Evolutionary conservation across 2,888 invertebrate species (phyloP), one percentile per base, ranked within the genome.

Genomic region (Schizotus pectinicornis): DNA sequence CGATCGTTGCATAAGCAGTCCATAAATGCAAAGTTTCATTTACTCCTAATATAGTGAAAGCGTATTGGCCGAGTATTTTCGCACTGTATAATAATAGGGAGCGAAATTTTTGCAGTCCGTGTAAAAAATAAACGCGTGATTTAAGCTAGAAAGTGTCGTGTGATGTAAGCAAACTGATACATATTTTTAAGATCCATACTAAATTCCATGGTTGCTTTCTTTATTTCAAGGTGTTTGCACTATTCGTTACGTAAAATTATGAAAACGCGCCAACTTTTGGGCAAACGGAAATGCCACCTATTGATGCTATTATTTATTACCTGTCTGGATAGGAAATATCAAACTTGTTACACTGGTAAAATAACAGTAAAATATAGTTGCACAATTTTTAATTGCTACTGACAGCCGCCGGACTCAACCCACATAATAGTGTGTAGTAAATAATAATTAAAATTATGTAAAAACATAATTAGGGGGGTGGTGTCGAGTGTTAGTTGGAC

Each of bases 81-180:
- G 30, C 30, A 14, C 30, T 30, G 38, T 51, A 39, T 34, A 34
- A 45, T 41, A 54, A 54, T 47, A 47, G 41, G 36, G 43, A 45
- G 45, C 43, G 52, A 32, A 12, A 41, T 41, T 54, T 54, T 54
- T 22, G 22, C 22, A 22, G 22, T 22, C 22, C 22, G 32, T 39
- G 54, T 34, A 47, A 53, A 54, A 54, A 54, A 46, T 54, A 41
- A 41, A 54, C 54, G 54, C 54, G 54, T 54, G 54, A 54, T 54
- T 54, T 54, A 34, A 54, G 47, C 41, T 54, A 54, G 54, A 54
- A 54, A 54, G 54, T 35, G 54, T 47, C 35, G 39, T 35, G 39
- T 54, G 54, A 47, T 42, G 54, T 39, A 54, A 54, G n/a, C 11
- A 42, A 12, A 35, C 30, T 31, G 53, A 53, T 53, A 53, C 53